Evolutionary conservation across 2,888 invertebrate genomes (phyloP).

Genomic region (Microplitis manilae): DNA sequence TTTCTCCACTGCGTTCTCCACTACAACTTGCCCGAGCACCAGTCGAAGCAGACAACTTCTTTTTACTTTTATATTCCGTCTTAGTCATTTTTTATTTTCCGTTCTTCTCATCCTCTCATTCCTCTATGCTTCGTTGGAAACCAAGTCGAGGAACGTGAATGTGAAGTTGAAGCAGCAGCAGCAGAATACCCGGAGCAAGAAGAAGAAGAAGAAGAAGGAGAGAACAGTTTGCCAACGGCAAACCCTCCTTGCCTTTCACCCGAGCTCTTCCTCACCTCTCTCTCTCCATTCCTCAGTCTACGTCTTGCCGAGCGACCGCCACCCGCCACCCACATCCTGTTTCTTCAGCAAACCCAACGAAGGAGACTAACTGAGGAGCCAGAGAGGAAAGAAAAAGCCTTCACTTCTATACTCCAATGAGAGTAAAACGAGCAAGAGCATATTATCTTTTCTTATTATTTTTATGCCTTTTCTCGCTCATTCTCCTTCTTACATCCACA

Average conservation of each 20-base stretch:
- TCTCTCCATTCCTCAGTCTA: constrained; percentile 40
- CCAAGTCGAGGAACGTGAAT: too few species aligned
- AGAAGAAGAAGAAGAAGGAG: background rate
- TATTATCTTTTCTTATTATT: constrained; percentile 18
- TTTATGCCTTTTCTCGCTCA: constrained; percentile 17
- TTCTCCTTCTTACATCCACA: constrained; percentile 8
- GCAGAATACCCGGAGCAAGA: background rate
- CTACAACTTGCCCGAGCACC: background rate
- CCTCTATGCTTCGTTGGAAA: constrained; percentile 8
- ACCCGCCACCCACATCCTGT: constrained; percentile 58
- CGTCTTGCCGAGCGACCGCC: constrained; percentile 52
- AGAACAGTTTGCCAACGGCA: background rate
- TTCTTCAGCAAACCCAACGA: constrained; percentile 38
- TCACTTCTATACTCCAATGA: constrained; percentile 7
- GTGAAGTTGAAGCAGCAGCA: constrained; percentile 10
- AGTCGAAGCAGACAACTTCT: constrained; percentile 32
- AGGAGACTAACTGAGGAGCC: constrained; percentile 16
- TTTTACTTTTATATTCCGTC: constrained; percentile 42
- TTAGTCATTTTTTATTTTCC: constrained; percentile 34
- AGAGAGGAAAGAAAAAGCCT: constrained; percentile 20
- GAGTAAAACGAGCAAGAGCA: background rate
- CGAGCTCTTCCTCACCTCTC: constrained; percentile 5
- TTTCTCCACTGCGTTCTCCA: constrained; percentile 7
- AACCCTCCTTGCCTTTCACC: constrained; percentile 27
- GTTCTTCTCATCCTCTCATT: constrained; percentile 12